These are phyloP conservation scores for Xerus rutilus DNA, from an alignment of 2,797 vertebrate genomes.

Conservation along the genomic window DNA sequence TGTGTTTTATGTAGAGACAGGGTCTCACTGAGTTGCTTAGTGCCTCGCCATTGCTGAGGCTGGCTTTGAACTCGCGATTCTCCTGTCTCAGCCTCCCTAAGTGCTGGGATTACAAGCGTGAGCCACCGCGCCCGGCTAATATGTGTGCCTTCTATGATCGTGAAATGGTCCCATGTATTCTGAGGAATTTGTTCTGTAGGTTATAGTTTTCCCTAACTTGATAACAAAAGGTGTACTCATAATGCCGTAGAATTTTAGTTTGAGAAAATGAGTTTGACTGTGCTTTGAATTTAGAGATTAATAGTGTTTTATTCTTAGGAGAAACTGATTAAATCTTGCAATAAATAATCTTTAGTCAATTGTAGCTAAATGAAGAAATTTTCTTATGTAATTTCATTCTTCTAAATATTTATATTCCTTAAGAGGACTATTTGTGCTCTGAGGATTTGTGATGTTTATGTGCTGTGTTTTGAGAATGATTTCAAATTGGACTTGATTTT, in stretches of 20 bases:
- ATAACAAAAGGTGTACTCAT: conserved; percentile 54
- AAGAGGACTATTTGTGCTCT: conserved; percentile 68
- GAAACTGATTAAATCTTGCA: conserved; percentile 83
- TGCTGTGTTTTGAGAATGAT: conserved; percentile 66
- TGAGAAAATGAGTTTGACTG: conserved; percentile 63
- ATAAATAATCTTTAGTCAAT: conserved; percentile 86
- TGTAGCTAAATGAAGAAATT: conserved; percentile 56
- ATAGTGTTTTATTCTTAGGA: conserved; percentile 61
- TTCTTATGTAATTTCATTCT: conserved; percentile 67
- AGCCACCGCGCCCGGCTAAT: no score
- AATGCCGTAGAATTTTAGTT: conserved; percentile 57
- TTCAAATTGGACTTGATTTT: conserved; percentile 63
- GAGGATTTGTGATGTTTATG: background rate
- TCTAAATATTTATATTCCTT: conserved; percentile 73
- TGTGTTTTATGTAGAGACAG: no score
- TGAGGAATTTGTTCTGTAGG: conserved; percentile 58
- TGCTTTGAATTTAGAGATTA: conserved; percentile 62
- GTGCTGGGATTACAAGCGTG: no score
- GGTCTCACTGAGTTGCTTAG: no score
- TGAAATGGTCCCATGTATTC: conserved; percentile 69
- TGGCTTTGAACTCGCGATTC: no score
- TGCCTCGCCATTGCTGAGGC: no score
- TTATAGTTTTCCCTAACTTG: conserved; percentile 65
- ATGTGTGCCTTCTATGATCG: conserved; percentile 87
- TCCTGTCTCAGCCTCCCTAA: no score